Percentiles rank a stretch among this genome's conserved stretches.
Evolutionary conservation across 2,888 invertebrate genomes (phyloP).

Genomic region (Pogonocherus hispidulus): DNA sequence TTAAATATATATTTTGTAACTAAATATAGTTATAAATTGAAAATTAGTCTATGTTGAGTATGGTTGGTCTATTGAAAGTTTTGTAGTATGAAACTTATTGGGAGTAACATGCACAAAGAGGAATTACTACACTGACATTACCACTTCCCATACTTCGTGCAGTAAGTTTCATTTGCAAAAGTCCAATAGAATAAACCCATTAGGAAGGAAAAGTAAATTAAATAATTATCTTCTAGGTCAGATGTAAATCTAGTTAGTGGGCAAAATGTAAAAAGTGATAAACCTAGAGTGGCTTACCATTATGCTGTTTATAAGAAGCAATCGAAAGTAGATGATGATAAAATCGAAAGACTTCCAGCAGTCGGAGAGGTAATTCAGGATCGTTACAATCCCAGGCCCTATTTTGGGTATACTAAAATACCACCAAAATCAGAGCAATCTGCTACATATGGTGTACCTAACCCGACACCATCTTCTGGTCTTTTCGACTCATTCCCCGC

Average conservation of each 20-base stretch:
- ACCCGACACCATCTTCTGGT: constrained; percentile 19
- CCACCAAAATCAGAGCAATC: constrained; percentile 29
- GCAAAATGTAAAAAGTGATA: constrained; percentile 55
- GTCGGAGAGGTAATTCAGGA: constrained; percentile 66
- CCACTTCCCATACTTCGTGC: no score
- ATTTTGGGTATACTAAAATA: constrained; percentile 51
- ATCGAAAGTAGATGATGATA: constrained; percentile 35
- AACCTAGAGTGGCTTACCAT: constrained; percentile 52
- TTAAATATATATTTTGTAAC: no score
- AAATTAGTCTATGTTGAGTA: no score
- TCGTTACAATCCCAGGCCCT: no score
- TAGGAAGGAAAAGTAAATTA: no score
- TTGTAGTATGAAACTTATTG: no score
- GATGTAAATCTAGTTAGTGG: constrained; percentile 57
- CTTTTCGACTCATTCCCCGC: constrained; percentile 47
- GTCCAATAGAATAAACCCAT: no score
- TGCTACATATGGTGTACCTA: constrained; percentile 19
- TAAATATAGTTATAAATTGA: no score
- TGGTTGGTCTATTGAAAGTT: no score
- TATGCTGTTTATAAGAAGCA: constrained; percentile 52
- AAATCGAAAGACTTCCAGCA: constrained; percentile 57
- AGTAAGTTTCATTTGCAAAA: no score
- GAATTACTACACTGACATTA: no score
- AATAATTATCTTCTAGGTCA: constrained; percentile 59
- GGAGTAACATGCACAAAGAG: no score